These are phyloP conservation scores for Acrocephalus kingi DNA, from an alignment of 2,113 vertebrate genomes.

Conservation along the genomic window DNA sequence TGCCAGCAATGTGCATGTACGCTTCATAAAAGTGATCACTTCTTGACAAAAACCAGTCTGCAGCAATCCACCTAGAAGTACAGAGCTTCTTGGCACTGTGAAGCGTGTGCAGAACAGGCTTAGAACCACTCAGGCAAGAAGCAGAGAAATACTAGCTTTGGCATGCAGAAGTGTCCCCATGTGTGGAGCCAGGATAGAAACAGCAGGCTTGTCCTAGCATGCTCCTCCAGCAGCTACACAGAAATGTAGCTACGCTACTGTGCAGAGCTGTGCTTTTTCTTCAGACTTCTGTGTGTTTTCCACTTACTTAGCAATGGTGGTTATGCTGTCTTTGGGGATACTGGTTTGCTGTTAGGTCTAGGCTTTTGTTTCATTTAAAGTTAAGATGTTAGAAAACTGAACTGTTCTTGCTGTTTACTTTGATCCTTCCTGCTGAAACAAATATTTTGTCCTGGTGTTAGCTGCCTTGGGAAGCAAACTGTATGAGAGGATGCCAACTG, in stretches of 20 bases:
- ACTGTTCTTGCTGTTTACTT: not conserved
- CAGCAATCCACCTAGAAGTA: not conserved
- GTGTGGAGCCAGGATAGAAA: not conserved
- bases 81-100: not conserved
- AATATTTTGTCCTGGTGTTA: not conserved
- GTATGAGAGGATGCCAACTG: not conserved
- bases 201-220: constrained; percentile 2
- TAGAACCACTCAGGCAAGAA: not conserved
- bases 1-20: accelerated
- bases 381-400: not conserved
- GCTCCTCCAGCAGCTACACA: not conserved
- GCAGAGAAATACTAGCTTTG: not conserved
- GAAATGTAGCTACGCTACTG: not conserved
- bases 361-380: not conserved
- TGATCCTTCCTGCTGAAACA: not conserved
- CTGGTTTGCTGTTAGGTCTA: not conserved
- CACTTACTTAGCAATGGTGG: not conserved
- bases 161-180: not conserved
- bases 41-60: not conserved
- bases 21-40: not conserved
- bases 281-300: not conserved
- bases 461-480: not conserved
- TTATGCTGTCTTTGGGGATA: not conserved
- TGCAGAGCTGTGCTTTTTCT: not conserved
- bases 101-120: not conserved